Evolutionary conservation across 2,797 vertebrate species (phyloP), one percentile per base, ranked within the genome.

Genomic region (Ctenopoma kingsleyae): DNA sequence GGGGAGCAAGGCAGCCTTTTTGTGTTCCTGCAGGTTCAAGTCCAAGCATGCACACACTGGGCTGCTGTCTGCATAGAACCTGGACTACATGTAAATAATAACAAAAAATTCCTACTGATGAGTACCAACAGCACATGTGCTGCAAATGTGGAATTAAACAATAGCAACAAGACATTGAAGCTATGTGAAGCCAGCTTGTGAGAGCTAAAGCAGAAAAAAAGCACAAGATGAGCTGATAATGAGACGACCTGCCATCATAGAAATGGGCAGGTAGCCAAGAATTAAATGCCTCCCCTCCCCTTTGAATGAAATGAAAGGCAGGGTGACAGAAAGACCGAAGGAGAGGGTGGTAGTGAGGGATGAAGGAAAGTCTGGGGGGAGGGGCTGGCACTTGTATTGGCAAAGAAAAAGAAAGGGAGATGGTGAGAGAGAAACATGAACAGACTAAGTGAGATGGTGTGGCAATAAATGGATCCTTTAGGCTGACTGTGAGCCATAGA

Each of bases 201-300:
- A 51, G 61, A 52, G 66, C 19, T 44, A 38, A 76, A 76, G 76
- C 64, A 82, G 46, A 76, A 82, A 82, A 50, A 80, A 56, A 41
- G 48, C 71, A 55, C 9, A 67, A 71, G 71, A 85, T 68, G 67
- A 86, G 76, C 66, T 38, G 71, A 82, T 84, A 88, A 91, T 74
- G 72, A 94, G 88, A 70, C 68, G 82, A 86, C 78, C 79, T 82
- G 77, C 80, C 80, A 85, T 85, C 71, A 81, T 64, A 91, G 67
- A 92, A 84, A 76, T 7, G 90, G 96, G 94, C 85, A 49, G 8
- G 43, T 64, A 63, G 94, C 93, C 95, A 95, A 88, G 78, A 90
- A 82, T 88, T 80, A 94, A 93, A 95, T 92, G 80, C 65, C 67
- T 49, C 74, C 57, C 77, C 69, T 84, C 70, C 60, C 78, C 69